Evolutionary conservation across 2,113 vertebrate genomes (phyloP).

Genomic region (Anhinga anhinga): DNA sequence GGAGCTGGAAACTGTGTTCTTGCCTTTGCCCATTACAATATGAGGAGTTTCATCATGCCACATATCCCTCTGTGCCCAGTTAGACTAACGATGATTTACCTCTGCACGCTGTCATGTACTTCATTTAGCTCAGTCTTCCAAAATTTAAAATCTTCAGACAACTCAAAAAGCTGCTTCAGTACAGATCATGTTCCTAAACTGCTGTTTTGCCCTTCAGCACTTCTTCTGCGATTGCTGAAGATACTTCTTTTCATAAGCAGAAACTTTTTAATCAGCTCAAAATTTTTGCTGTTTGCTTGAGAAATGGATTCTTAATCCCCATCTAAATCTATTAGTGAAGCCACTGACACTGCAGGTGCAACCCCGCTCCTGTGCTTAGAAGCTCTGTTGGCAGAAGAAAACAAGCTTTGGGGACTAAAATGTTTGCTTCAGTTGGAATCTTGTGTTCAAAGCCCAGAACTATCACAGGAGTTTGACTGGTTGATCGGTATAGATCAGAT

Average conservation of each 20-base stretch:
- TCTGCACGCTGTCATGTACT: rapidly evolving
- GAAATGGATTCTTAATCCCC: not conserved
- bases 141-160: not conserved
- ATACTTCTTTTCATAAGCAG: not conserved
- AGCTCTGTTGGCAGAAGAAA: not conserved
- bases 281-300: not conserved
- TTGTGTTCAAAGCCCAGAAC: not conserved
- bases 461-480: not conserved
- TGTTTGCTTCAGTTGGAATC: not conserved
- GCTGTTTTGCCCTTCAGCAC: not conserved
- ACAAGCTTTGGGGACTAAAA: not conserved
- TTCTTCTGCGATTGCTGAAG: not conserved
- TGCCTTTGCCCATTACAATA: not conserved
- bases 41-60: not conserved
- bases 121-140: not conserved
- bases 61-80: rapidly evolving
- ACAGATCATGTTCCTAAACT: not conserved
- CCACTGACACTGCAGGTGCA: not conserved
- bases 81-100: not conserved
- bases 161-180: not conserved
- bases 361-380: not conserved
- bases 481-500: not conserved
- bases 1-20: not conserved
- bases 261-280: not conserved
- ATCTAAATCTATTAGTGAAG: not conserved